phyloP scores from a whole-genome alignment of 2,888 invertebrate species.

The Apodemia hepburni region DNA sequence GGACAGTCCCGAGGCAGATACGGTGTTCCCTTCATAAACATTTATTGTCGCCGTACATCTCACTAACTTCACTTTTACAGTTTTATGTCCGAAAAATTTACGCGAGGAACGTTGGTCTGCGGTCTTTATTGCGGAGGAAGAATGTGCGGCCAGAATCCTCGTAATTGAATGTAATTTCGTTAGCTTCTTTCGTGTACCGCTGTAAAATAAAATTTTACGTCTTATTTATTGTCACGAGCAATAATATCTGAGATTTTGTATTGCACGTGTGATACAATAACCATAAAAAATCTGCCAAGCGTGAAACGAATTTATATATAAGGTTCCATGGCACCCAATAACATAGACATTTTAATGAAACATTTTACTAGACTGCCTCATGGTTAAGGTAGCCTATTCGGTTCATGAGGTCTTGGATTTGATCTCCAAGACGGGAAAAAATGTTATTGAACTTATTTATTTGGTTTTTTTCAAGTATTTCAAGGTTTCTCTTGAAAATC shows the following conservation, averaged over 20 bases:
- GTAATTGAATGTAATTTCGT: constrained; percentile 80
- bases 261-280: constrained; percentile 41
- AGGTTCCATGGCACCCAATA: neutral
- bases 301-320: neutral
- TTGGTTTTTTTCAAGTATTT: too few relatives aligned
- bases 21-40: constrained; percentile 62
- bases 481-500: too few relatives aligned
- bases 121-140: constrained; percentile 67
- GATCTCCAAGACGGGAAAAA: too few relatives aligned
- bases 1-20: constrained; percentile 34
- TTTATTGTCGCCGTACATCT: constrained; percentile 76
- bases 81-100: constrained; percentile 79
- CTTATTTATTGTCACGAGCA: constrained; percentile 71
- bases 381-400: too few relatives aligned
- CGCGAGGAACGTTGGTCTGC: constrained; percentile 61
- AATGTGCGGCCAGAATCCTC: constrained; percentile 60
- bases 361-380: too few relatives aligned
- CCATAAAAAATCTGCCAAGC: constrained; percentile 4
- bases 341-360: too few relatives aligned
- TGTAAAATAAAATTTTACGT: constrained; percentile 78
- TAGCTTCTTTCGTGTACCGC: constrained; percentile 73
- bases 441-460: too few relatives aligned
- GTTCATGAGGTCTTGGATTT: too few relatives aligned
- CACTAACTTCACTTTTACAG: constrained; percentile 76
- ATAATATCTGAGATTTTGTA: constrained; percentile 54